Evolutionary conservation across 2,888 invertebrate genomes (phyloP), one percentile per base, ranked within the genome.

Genomic region (Seladonia tumulorum): DNA sequence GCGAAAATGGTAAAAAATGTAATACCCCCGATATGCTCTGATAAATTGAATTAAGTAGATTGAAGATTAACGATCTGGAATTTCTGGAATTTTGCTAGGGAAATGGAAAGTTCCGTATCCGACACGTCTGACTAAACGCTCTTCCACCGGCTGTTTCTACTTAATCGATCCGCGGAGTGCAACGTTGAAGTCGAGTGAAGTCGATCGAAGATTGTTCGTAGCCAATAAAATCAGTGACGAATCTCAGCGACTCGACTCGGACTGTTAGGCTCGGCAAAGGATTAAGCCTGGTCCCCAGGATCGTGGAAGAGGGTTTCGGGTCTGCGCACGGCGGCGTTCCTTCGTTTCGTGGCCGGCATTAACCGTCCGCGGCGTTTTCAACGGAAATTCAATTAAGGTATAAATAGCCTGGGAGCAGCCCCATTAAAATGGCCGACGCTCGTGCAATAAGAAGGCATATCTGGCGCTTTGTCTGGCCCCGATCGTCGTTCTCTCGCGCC

Each of bases 331-430:
- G 42, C 25, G 47, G n/a, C 68, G 74, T 73, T 79, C 45, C 68
- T 81, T 70, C 79, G 77, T 88, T 90, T 82, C 73, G 77, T 57
- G 84, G 79, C 74, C 78, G 83, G 79, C 83, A 25, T 39, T 84
- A 82, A 85, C 72, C 74, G 82, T 49, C 75, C 35, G 57, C 53
- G 79, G 66, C 76, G 82, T 90, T 92, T 90, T 89, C 87, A 90
- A 89, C 90, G 91, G 90, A 92, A 92, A 91, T 92, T 92, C 90
- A 89, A 91, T 92, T 91, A 91, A 88, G 88, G 88, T 92, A 91
- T 91, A 92, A 91, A 92, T 92, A 92, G 89, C 89, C 81, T 79
- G 87, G 79, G 80, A 84, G 84, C 74, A 84, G 82, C 70, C 63
- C 85, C 77, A 88, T 91, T 91, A 88, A 88, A 90, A 89, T 87